Conservation (phyloP, 2,113 vertebrate species). For the Isichthys henryi region DNA sequence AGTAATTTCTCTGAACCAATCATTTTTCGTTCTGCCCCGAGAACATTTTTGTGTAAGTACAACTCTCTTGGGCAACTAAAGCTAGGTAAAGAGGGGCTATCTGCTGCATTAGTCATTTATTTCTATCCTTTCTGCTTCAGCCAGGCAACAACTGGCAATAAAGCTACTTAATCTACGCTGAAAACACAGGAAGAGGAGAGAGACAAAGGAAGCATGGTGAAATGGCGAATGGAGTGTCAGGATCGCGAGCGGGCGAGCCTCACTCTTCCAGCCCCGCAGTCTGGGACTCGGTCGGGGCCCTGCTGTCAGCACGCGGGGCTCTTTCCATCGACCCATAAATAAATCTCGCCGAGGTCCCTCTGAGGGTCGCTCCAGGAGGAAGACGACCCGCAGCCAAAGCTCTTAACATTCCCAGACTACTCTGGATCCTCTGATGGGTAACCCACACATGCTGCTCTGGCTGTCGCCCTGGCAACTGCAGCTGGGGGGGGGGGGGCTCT, state of each 20-base stretch:
- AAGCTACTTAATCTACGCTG: background rate
- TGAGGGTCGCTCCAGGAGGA: background rate
- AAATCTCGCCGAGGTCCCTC: background rate
- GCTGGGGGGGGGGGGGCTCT: background rate
- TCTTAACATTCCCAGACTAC: conserved; percentile 12
- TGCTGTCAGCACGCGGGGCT: background rate
- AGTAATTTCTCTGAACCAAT: background rate
- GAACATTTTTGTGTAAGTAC: background rate
- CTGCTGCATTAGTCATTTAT: background rate
- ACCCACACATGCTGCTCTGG: background rate
- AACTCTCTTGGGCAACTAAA: background rate
- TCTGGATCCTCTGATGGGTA: background rate
- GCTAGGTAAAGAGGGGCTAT: background rate
- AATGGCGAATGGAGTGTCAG: background rate
- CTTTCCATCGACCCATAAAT: background rate
- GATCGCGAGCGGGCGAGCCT: background rate
- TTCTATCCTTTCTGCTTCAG: background rate
- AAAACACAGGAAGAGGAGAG: background rate
- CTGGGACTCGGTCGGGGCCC: background rate
- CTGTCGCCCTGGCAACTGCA: background rate
- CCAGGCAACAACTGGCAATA: background rate
- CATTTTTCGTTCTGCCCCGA: background rate
- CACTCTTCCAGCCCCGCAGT: too few species aligned
- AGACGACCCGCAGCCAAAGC: background rate
- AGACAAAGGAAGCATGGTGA: background rate